Evolutionary conservation across 2,888 invertebrate species (phyloP), one percentile per base, ranked within the genome.

Genomic region (Drosophila kanekoi): DNA sequence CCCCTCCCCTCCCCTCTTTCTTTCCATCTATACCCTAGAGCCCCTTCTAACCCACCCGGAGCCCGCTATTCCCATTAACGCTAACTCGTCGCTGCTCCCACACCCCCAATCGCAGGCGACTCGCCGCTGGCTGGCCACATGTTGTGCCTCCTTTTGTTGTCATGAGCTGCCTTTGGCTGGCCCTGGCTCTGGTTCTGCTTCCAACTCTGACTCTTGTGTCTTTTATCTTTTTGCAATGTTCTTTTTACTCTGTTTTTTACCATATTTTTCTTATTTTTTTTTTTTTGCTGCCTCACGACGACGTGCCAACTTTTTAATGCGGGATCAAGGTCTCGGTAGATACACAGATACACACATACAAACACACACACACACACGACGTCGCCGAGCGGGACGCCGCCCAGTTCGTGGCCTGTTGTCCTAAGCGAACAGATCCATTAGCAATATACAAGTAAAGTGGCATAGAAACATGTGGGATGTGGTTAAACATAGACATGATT

Each of bases 321-420:
- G 89, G 90, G 90, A 90, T 89, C 89, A 89, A 89, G 89, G 89
- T 90, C 90, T 90, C 78, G 66, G 44, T 70, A 67, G 71, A 60
- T 67, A 62, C 38, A 48, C 44, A 61, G 64, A 60, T 41, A 47
- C 35, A 53, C 38, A 57, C 52, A 60, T 41, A 47, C 35, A 53
- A 37, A 57, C 52, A 58, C 43, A 68, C 47, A 67, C 38, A 41
- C 43, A 60, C 56, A 52, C 18, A 57, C 28, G 28, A 28, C 28
- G 23, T 23, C 23, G 23, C 23, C 6, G 28, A 28, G 28, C 28
- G 28, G 28, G 28, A 53, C 43, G 23, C 16, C 48, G 14, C 67
- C 54, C 62, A 65, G 60, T 61, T 62, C 65, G 77, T 58, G 61
- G 77, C 65, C 78, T 77, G 69, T 70, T 61, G 74, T 77, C 76